Evolutionary conservation across 2,797 vertebrate species (phyloP), one percentile per base, ranked within the genome.

Genomic region (Galaxias olidus): DNA sequence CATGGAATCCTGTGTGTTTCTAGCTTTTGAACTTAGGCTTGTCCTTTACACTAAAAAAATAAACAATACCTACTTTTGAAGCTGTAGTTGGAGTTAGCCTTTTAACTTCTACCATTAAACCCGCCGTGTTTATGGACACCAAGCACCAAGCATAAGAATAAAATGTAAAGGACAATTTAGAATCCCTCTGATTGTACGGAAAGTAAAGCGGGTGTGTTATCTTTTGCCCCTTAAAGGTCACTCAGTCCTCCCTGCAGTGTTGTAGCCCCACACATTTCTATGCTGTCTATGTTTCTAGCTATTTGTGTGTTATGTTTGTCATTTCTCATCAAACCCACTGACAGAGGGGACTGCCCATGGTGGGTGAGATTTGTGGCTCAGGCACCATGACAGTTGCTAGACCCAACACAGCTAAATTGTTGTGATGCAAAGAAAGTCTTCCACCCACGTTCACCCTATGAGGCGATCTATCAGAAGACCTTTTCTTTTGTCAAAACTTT

Each of bases 211-310:
- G 59, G 50, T 63, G 41, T 65, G 59, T 52, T 64, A 44, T 71
- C 47, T 56, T 71, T 14, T 67, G 11, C 60, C 65, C 65, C 79
- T 79, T 58, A 81, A 81, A 74, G 73, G 63, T 74, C 72, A 66
- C 43, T 45, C 52, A 40, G 43, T 62, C 59, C 59, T 59, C 68
- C 69, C 76, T 63, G 57, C 68, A 66, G 77, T 17, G 49, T 66
- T 71, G 71, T 77, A 63, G 52, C 64, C 72, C 77, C 68, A 75
- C 75, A 72, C 74, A 57, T 72, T 69, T 9, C 44, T 52, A 69
- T 13, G 55, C 61, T 44, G 66, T 71, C 61, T 18, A 49, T 59
- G 66, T 57, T 49, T 72, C 66, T 41, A 10, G 58, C 43, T 30
- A 44, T 45, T 63, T 63, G 44, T 67, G 57, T 73, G 69, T 76